Conservation (phyloP, 2,888 invertebrate species). For the Drosophila acutilabella region DNA sequence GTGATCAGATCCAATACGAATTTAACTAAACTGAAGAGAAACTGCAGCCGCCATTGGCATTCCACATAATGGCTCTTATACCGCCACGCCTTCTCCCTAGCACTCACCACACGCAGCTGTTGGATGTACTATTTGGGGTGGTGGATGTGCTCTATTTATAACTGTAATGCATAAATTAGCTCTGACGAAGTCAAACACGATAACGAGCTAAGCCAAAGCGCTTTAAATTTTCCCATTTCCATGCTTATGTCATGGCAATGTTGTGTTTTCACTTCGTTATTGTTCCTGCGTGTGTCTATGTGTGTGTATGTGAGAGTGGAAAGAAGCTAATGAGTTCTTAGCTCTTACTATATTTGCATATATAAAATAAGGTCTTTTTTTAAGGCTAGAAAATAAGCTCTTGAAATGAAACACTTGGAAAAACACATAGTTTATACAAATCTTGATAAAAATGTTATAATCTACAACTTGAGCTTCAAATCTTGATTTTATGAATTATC, state of each 20-base stretch:
- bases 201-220: conserved; percentile 47
- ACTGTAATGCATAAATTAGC: conserved; percentile 78
- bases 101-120: too few relatives aligned
- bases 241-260: conserved; percentile 2
- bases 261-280: conserved; percentile 6
- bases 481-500: too few relatives aligned
- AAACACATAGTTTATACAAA: too few relatives aligned
- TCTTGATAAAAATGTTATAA: too few relatives aligned
- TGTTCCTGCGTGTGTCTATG: background rate
- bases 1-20: background rate
- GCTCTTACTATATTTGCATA: background rate
- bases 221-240: conserved; percentile 35
- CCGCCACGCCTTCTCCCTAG: too few relatives aligned
- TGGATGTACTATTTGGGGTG: background rate
- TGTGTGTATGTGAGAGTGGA: background rate
- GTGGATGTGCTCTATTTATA: conserved; percentile 47
- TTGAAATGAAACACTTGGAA: too few relatives aligned
- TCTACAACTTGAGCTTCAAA: too few relatives aligned
- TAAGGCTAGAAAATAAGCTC: background rate
- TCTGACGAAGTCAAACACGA: conserved; percentile 59
- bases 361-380: background rate
- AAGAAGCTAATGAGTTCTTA: conserved; percentile 2
- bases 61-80: conserved; percentile 1
- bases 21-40: conserved; percentile 20
- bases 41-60: conserved; percentile 41